Base-by-base conservation (phyloP, 2,113 vertebrate genomes). In the Mesocricetus auratus region DNA sequence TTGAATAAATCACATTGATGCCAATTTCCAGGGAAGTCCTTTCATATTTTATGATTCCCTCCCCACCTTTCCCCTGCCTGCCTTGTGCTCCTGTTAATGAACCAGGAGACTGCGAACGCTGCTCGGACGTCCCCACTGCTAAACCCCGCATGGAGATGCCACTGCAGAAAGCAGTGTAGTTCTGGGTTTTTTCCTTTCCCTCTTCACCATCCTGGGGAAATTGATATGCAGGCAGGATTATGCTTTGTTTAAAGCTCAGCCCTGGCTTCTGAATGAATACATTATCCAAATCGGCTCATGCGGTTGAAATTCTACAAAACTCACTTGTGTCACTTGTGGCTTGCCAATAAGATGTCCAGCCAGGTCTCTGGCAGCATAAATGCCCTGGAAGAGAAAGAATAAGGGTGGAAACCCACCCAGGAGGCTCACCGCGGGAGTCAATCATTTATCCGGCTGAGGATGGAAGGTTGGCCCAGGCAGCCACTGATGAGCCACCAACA, bases 221-320 rank as follows among this genome's bases (percentile, higher is more conserved):
- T 98, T 98, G 96, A 98, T 97, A 98, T 98, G 98, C 98, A 98
- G 98, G 45, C 94, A 95, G 98, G 98, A 98, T 98, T 98, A 97
- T 21, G 97, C 98, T 98, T 98, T 98, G 98, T 98, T 98, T 98
- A 98, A 98, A 98, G 96, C 98, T 96, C 95, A 97, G 98, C 96
- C 97, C 95, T 95, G 96, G 98, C 94, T 97, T 98, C 98, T 98
- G 97, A 98, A 98, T 97, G 98, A 98, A 98, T 98, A 97, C 96
- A 98, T 98, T 98, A 98, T 97, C 98, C 98, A 98, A 98, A 98
- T 98, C 97, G 98, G 96, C 96, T 96, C 96, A 97, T 93, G 98
- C 88, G 97, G 98, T 92, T 98, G 98, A 98, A 98, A 98, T 98
- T 97, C 98, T 97, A 96, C 98, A 95, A 97, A 98, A 98, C 97